Base-by-base conservation (phyloP, 2,797 vertebrate genomes). In the Leptodactylus fallax region DNA sequence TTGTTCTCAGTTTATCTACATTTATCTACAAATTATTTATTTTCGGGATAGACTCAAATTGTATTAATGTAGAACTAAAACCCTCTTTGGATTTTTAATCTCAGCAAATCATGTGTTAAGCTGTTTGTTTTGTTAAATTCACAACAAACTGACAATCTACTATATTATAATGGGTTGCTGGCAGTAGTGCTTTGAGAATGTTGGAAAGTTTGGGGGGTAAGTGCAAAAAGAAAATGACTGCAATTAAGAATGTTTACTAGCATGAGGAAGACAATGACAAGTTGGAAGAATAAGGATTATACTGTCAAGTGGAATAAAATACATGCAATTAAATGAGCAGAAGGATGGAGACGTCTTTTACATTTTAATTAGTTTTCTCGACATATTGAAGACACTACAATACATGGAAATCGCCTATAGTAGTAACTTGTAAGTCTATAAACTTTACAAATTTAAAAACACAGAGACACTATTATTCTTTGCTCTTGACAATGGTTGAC, bases 181-280 rank as follows among this genome's bases (percentile, higher is more conserved):
- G 51, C 36, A 74, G 53, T 53, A 78, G 67, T 16, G 25, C 71
- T 77, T 58, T 84, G 19, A n/a, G 63, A 83, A 79, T 17, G 74
- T 7, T 61, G 47, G 49, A 25, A 76, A 72, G 36, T 83, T 56
- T 71, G 56, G 67, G 27, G 47, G 78, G 14, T 21, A 74, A 81
- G 45, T 58, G 55, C 53, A 81, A 81, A 80, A 72, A 58, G 65
- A 58, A 83, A 87, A 84, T 87, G 61, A 87, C 87, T 87, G 77
- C 81, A 87, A 87, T 87, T 87, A 87, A 77, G 74, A 71, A 21
- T 83, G 81, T 79, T 78, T 84, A 78, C 81, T 83, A 83, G 72
- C 55, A 76, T 71, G 81, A 84, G 65, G 21, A 83, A 83, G 80
- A 84, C 81, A 87, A 69, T 84, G 81, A 83, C 87, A 79, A 27